Evolutionary conservation across 2,797 vertebrate species (phyloP).

Genomic region (Pyrrhura leucotis): DNA sequence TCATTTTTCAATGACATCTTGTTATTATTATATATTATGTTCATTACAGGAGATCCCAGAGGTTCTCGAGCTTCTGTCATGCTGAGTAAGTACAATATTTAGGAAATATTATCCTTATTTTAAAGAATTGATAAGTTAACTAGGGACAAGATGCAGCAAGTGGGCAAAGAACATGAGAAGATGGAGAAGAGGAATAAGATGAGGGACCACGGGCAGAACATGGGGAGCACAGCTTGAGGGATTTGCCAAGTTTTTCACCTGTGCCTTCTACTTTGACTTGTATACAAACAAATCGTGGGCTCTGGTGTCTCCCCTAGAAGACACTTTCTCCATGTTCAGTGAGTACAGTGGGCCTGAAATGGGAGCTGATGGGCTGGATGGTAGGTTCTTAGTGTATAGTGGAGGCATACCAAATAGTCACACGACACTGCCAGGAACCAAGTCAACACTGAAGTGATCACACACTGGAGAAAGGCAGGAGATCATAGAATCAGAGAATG

Average conservation of each 20-base stretch:
- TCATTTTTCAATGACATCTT: constrained; percentile 59
- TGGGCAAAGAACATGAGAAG: background rate
- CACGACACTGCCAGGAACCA: background rate
- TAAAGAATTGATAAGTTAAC: constrained; percentile 27
- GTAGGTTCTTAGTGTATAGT: background rate
- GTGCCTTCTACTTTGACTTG: background rate
- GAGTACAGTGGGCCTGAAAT: background rate
- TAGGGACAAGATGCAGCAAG: background rate
- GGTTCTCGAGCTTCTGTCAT: constrained; percentile 29
- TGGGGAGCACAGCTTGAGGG: background rate
- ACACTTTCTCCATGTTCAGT: background rate
- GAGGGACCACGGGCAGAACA: background rate
- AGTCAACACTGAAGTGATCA: background rate
- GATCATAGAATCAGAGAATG: background rate
- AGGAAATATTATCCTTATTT: constrained; percentile 36
- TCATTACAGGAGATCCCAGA: constrained; percentile 35
- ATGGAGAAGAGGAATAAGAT: background rate
- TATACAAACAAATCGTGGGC: background rate
- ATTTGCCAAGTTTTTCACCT: background rate
- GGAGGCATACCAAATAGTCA: background rate
- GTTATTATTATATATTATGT: constrained; percentile 57
- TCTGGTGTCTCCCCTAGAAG: background rate
- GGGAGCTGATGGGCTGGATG: background rate
- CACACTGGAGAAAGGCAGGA: background rate
- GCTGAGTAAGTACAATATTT: constrained; percentile 45